Evolutionary conservation across 2,797 vertebrate species (phyloP), one percentile per base, ranked within the genome.

Genomic region (Simalia tracyae): DNA sequence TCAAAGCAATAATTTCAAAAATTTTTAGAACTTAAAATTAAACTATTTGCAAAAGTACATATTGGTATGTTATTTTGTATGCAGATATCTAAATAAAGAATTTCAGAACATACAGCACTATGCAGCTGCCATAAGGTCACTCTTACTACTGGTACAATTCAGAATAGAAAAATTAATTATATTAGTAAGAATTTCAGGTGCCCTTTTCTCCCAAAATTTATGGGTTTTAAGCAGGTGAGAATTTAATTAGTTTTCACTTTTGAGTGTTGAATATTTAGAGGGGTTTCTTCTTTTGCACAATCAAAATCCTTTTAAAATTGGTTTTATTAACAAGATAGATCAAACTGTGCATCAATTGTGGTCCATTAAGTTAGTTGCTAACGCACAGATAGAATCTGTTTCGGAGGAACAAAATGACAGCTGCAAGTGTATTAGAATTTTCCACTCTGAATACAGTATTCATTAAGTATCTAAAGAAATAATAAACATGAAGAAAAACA

Each of bases 361-460:
- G 93, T 54, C 0, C 61, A 66, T 28, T 84, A 0, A 91, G 64
- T 57, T 84, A 90, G 15, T 56, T n/a, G 89, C 6, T 57, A 84
- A 19, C 2, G 60, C 10, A 57, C 46, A 9, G 50, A n/a, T 4
- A 6, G 59, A 14, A 1, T 6, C 59, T 91, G 19, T 64, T 87
- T 42, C 88, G 92, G 92, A 22, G 17, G 54, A 92, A 54, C 91
- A 89, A 89, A 87, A 92, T 94, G 95, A 97, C 97, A 97, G 96
- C 96, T 97, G 96, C 96, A 94, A 94, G 57, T 95, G 92, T 93
- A 1, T 94, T 95, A 94, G 94, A 96, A 96, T 95, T 96, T 97
- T 95, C 95, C 96, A 92, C 94, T 95, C 93, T 90, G 36, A 72
- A 91, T 87, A 97, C 95, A 96, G 91, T 94, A 85, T 92, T 94